Base-by-base conservation (phyloP, 2,888 invertebrate species). In the Drosophila borborema region DNA sequence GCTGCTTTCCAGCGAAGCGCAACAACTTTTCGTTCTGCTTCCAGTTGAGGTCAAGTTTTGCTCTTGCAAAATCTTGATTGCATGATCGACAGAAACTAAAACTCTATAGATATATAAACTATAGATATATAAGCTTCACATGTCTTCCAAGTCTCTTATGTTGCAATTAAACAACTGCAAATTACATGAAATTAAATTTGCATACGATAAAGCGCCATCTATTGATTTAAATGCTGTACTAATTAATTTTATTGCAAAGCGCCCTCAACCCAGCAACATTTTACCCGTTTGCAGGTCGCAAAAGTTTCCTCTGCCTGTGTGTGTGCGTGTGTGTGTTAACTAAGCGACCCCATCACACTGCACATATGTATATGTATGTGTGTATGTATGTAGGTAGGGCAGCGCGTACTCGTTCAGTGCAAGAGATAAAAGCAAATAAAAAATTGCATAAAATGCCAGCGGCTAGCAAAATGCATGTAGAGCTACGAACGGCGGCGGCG, bases 361-460 rank as follows among this genome's bases (percentile, higher is more conserved):
- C 31, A 48, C 53, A 66, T 77, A 45, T 55, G 64, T 76, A 28
- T 76, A 28, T 28, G 28, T 28, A 28, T 28, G 28, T 28, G 1
- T 28, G 28, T 28, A 28, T 28, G 28, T 28, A 28, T 28, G 28
- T 28, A 64, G 82, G 80, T 80, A 81, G 79, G 79, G 68, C 65
- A 77, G 66, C 59, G 68, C 59, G 81, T 74, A 73, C 69, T 80
- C 80, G 71, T 74, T 82, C 72, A 78, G 64, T 69, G 74, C 69
- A 66, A 81, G 82, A 82, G 82, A 82, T 83, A 82, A 86, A 88
- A 79, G 83, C 75, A 90, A 88, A 90, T 89, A 90, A 78, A 88
- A 86, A 85, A 77, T 77, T 86, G 83, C 83, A 90, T 75, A 79
- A 89, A 90, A 88, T 86, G 90, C 86, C 90, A 79, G 72, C 74